Percentiles rank a stretch among this genome's conserved stretches.
Conservation (phyloP, 2,113 vertebrate species). For the Xiphophorus hellerii region DNA sequence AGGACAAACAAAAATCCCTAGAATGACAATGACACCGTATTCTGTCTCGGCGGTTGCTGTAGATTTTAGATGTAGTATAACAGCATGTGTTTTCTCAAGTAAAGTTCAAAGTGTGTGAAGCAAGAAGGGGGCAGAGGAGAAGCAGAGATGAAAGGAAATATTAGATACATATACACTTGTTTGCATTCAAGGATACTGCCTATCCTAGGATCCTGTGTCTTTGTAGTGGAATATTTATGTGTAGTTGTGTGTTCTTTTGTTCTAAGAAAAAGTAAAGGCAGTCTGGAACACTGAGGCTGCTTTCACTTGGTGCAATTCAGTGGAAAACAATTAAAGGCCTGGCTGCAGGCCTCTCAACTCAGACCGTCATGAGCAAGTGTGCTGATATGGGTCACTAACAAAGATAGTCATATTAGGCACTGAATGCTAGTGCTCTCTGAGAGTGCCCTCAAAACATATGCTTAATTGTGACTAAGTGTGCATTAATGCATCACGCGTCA, state of each 20-base stretch:
- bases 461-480: constrained; percentile 64
- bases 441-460: constrained; percentile 53
- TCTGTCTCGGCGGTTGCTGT: constrained; percentile 34
- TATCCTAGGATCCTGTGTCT: constrained; percentile 15
- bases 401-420: constrained; percentile 43
- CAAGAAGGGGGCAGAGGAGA: constrained; percentile 21
- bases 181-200: constrained; percentile 58
- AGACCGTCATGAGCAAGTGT: constrained; percentile 38
- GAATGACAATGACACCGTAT: constrained; percentile 85
- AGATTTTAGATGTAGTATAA: constrained; percentile 33
- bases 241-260: constrained; percentile 15
- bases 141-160: constrained; percentile 42
- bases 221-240: neutral
- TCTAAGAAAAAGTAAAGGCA: constrained; percentile 11
- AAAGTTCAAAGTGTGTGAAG: constrained; percentile 76
- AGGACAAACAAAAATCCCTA: constrained; percentile 76
- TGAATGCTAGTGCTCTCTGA: constrained; percentile 43
- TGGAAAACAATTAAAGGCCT: constrained; percentile 32
- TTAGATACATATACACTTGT: constrained; percentile 39
- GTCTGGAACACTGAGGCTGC: constrained; percentile 4
- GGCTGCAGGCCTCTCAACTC: constrained; percentile 25
- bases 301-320: constrained; percentile 29
- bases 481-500: constrained; percentile 55
- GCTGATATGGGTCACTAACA: constrained; percentile 54
- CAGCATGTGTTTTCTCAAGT: constrained; percentile 86